Percentiles rank a stretch among this genome's conserved stretches.
phyloP scores from a whole-genome alignment of 2,113 vertebrate species.

The Petrocephalus microphthalmus region DNA sequence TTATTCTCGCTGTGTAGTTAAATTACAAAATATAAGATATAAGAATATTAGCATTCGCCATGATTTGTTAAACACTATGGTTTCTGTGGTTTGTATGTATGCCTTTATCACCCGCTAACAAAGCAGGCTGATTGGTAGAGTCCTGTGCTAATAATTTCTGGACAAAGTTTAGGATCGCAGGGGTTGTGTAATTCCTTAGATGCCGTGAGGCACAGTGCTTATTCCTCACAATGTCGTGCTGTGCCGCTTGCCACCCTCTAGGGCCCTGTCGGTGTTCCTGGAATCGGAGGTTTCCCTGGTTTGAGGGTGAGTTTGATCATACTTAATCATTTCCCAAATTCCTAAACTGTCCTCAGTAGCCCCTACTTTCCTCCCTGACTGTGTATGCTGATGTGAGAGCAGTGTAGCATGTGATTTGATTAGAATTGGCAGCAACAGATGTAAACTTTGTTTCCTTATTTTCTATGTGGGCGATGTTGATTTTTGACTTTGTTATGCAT shows the following conservation, averaged over 20 bases:
- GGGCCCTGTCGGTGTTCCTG: constrained; percentile 79
- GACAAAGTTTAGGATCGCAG: background rate
- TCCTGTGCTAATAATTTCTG: background rate
- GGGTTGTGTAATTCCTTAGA: background rate
- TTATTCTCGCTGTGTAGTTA: background rate
- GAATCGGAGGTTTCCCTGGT: constrained; percentile 85
- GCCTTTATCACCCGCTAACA: background rate
- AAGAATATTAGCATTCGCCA: background rate
- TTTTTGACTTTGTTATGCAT: background rate
- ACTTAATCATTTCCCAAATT: background rate
- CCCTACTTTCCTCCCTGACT: background rate
- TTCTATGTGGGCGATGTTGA: background rate
- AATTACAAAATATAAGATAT: background rate
- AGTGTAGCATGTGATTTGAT: background rate
- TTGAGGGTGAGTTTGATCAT: constrained; percentile 74
- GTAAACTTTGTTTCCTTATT: background rate
- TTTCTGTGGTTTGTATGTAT: background rate
- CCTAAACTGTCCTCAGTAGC: background rate
- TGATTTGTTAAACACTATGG: background rate
- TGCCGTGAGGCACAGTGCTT: background rate
- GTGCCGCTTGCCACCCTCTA: constrained; percentile 54
- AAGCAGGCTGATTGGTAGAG: background rate
- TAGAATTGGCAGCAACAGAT: background rate
- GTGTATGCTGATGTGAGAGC: background rate
- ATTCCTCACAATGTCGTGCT: constrained; percentile 33